Evolutionary conservation across 2,888 invertebrate genomes (phyloP).

Genomic region (Cheiracanthium punctorium): DNA sequence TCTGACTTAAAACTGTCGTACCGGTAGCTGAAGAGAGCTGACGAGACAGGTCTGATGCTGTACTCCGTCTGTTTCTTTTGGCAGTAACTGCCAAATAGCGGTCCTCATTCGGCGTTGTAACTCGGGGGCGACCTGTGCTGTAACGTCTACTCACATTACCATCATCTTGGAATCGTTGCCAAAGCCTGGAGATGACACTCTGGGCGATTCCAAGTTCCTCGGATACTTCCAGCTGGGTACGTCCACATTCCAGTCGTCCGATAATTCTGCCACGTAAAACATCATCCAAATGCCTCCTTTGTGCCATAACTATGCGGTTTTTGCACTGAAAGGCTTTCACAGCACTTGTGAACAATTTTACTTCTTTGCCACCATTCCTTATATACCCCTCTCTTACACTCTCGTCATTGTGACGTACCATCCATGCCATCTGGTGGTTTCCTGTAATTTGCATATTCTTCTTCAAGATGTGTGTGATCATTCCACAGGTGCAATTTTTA

Average conservation of each 20-base stretch:
- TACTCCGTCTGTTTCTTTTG: conserved; percentile 11
- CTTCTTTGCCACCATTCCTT: conserved; percentile 34
- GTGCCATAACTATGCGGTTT: conserved; percentile 18
- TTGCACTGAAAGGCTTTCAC: not conserved
- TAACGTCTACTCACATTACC: conserved; percentile 28
- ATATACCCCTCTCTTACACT: conserved; percentile 24
- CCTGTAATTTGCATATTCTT: not conserved
- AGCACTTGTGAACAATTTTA: conserved; percentile 28
- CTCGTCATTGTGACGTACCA: conserved; percentile 10
- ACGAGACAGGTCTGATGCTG: conserved; percentile 14
- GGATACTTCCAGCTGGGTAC: conserved; percentile 1
- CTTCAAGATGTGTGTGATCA: not conserved
- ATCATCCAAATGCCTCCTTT: not conserved
- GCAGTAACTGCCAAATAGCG: conserved; percentile 21
- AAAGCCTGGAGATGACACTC: conserved; percentile 21
- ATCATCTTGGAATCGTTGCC: conserved; percentile 14
- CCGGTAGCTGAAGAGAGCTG: not conserved
- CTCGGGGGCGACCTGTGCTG: not conserved
- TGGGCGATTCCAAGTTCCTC: conserved; percentile 9
- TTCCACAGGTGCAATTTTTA: conserved; percentile 5
- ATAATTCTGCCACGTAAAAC: conserved; percentile 21
- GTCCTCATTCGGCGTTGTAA: conserved; percentile 16
- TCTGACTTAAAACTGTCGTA: conserved; percentile 19
- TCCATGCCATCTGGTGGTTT: not conserved
- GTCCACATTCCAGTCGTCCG: conserved; percentile 12